These are phyloP conservation scores for Epinotia ramella DNA, from an alignment of 2,888 invertebrate genomes.

Conservation along the genomic window DNA sequence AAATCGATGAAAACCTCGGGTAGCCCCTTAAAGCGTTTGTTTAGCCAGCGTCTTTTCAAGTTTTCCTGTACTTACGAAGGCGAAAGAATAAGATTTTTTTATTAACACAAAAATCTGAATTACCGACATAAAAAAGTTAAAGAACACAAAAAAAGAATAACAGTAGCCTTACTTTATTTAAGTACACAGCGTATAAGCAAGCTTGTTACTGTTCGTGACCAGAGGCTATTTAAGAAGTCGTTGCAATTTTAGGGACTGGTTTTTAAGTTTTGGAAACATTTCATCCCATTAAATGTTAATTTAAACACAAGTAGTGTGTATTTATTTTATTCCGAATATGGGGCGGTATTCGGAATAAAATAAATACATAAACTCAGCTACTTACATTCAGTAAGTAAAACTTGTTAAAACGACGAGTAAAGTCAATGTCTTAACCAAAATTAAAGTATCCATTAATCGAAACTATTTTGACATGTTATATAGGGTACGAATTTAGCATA, in stretches of 20 bases:
- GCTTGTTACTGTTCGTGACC: slow-evolving; percentile 61
- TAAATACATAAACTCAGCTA: no score
- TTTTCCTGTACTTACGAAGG: not conserved
- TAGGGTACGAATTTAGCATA: no score
- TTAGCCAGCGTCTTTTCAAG: not conserved
- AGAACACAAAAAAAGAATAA: not conserved
- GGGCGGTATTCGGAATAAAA: no score
- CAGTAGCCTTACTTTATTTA: not conserved
- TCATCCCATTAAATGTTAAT: not conserved
- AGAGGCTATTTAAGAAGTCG: slow-evolving; percentile 67
- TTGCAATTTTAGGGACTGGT: slow-evolving; percentile 61
- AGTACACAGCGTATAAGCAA: slow-evolving; percentile 53
- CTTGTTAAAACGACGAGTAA: no score
- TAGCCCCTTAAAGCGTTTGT: not conserved
- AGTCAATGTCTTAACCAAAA: no score
- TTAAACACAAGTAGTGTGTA: not conserved
- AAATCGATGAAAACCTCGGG: no score
- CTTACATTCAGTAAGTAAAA: no score
- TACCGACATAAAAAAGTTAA: not conserved
- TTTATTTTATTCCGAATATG: no score
- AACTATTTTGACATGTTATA: no score
- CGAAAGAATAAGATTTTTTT: no score
- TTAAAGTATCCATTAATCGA: no score
- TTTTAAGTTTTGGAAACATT: slow-evolving; percentile 23
- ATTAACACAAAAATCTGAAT: no score